These are phyloP conservation scores for Drosophila atripex DNA, from an alignment of 2,888 invertebrate species.

Conservation along the genomic window DNA sequence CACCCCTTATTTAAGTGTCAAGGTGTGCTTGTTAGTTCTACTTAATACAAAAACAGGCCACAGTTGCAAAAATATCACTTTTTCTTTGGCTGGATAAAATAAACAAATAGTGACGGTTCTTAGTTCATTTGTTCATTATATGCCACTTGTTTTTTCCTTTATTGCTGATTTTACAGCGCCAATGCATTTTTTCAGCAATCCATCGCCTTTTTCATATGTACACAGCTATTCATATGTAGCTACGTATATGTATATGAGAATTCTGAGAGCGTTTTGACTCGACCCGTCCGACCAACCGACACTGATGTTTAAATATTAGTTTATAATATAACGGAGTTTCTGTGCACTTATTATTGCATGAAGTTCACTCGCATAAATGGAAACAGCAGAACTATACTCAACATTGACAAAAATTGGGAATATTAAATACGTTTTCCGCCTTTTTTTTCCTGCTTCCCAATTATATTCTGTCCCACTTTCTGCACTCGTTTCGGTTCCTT, in stretches of 20 bases:
- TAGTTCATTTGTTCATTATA: conserved; percentile 59
- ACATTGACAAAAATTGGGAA: background rate
- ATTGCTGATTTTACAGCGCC: conserved; percentile 46
- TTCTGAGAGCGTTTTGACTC: conserved; percentile 50
- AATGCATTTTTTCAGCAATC: conserved; percentile 68
- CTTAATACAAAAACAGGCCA: conserved; percentile 69
- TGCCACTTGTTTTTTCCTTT: conserved; percentile 66
- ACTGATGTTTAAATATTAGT: conserved; percentile 1
- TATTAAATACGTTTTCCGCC: conserved; percentile 11
- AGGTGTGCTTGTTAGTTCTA: conserved; percentile 32
- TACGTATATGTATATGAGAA: conserved; percentile 33
- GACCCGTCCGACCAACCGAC: conserved; percentile 31
- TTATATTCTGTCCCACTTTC: conserved; percentile 65
- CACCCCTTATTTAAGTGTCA: conserved; percentile 15
- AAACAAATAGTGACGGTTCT: conserved; percentile 38
- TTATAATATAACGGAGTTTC: too few relatives aligned
- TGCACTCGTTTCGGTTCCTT: conserved; percentile 64
- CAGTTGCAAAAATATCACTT: conserved; percentile 73
- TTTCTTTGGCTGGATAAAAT: conserved; percentile 49
- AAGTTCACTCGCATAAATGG: too few relatives aligned
- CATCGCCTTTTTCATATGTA: conserved; percentile 32
- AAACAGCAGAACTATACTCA: too few relatives aligned
- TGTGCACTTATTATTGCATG: too few relatives aligned
- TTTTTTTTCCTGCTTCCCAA: conserved; percentile 58
- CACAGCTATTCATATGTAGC: conserved; percentile 22